Evolutionary conservation across 2,888 invertebrate genomes (phyloP), one percentile per base, ranked within the genome.

Genomic region (Troides helena): DNA sequence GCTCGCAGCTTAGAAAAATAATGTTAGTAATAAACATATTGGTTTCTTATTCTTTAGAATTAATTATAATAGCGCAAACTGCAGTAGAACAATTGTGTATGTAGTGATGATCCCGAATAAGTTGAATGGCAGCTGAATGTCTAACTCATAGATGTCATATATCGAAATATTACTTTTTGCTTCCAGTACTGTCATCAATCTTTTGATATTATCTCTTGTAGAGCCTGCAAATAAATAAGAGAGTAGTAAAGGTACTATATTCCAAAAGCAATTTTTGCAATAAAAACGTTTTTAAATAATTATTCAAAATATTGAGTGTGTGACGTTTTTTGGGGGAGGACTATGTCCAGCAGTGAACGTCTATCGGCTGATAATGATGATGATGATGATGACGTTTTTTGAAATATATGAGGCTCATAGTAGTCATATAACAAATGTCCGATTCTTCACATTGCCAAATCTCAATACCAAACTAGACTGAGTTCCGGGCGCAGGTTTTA

Each of bases 51-150:
- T 23, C 4, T 58, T 3, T 58, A 14, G 10, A 58, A 23, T 58
- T 58, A 25, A 43, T 61, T 61, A 62, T 59, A 85, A 72, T 36
- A 80, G 73, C 58, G 84, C 83, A 67, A 88, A 85, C 72, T 89
- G 87, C 53, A 88, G 68, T 6, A 89, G 75, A 36, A 88, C 82
- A 18, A 87, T 80, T 2, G 86, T 86, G 68, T 89, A 89, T 30
- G 83, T 84, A 14, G 88, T 84, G 1, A 83, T 82, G 23, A 89
- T 74, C 3, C 81, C 81, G 3, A 88, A 70, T 10, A 87, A 73
- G 23, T 81, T 77, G 5, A 87, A 74, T 0, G 84, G 83, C n/a
- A 88, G 73, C 2, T 76, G 75, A 43, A 76, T 76, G 69, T 82
- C 80, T 43, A 89, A 67, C 2, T 78, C 79, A 73, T 79, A 86